Base-by-base conservation (phyloP, 2,113 vertebrate genomes). In the Ictidomys tridecemlineatus region DNA sequence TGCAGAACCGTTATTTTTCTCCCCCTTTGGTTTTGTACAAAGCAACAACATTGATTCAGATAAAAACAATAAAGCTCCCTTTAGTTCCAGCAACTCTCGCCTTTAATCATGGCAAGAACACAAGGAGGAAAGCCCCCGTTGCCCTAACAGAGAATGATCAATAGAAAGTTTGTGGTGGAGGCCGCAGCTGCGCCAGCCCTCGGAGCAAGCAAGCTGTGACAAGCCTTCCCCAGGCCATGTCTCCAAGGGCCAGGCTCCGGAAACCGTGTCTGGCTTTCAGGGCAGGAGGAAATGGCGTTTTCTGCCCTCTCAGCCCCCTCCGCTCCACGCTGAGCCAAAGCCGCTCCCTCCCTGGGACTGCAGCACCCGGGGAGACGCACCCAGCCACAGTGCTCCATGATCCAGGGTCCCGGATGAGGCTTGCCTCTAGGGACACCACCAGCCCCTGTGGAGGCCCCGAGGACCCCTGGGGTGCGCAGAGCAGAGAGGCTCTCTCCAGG, bases 131-230 rank as follows among this genome's bases (percentile, higher is more conserved):
- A 78, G 48, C 30, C 42, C n/a, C 22, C 2, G 0, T 3, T 12
- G 42, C 61, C 14, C 0, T 34, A n/a, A 7, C 0, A 0, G 39
- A 37, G 69, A 93, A 61, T 39, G 72, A 84, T 87, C 91, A 3
- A 39, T 34, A 24, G 53, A 0, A 56, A 53, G 32, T n/a, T 17
- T 67, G 95, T 11, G 14, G 37, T 0, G 16, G 72, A 28, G 4
- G 72, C 0, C 0, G 18, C 11, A 0, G 48, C 82, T 5, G 18
- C 0, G 0, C 39, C 87, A 61, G n/a, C 37, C 30, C 48, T n/a
- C 2, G 76, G 0, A 51, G 70, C 28, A 3, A 20, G 42, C 24
- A 12, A 48, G 5, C 67, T 24, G 4, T 14, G 45, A 61, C 11
- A 17, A 5, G 63, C 63, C 20, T 6, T 56, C 74, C 69, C 53